Percentiles rank a stretch among this genome's conserved stretches.
Evolutionary conservation across 2,888 invertebrate genomes (phyloP).

Genomic region (Lumbricus terrestris): DNA sequence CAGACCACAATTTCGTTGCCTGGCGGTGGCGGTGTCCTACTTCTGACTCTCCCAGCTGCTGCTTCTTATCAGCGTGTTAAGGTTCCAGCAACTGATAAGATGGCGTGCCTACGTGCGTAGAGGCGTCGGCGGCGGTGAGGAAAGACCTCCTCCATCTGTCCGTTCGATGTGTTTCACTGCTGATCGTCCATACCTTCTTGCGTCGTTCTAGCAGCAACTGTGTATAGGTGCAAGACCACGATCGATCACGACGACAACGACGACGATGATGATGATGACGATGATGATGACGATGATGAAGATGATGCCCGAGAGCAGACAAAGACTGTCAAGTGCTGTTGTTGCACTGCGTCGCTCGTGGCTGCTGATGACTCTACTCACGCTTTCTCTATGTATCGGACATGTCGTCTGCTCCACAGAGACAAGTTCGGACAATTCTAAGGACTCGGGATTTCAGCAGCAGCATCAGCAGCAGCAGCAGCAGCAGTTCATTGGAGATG

Average conservation of each 20-base stretch:
- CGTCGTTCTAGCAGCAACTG: not conserved
- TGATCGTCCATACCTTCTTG: not conserved
- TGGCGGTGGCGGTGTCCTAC: not conserved
- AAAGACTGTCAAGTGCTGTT: not conserved
- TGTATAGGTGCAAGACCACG: not conserved
- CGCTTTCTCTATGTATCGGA: not conserved
- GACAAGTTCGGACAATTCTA: not conserved
- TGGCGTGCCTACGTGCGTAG: not conserved
- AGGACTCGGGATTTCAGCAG: not conserved
- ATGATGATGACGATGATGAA: too few relatives aligned
- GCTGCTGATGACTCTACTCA: not conserved
- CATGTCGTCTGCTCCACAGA: not conserved
- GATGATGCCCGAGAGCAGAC: not conserved
- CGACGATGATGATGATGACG: too few relatives aligned
- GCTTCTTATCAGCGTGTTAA: not conserved
- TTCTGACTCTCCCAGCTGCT: not conserved
- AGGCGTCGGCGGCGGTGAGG: not conserved
- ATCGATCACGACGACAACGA: too few relatives aligned
- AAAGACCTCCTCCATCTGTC: not conserved
- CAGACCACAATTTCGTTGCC: not conserved
- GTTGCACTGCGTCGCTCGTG: not conserved
- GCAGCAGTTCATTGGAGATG: not conserved
- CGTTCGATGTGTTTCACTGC: not conserved
- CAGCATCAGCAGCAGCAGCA: too few relatives aligned
- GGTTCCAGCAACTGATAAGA: not conserved